These are phyloP conservation scores for Sebastes elongatus DNA, from an alignment of 2,797 vertebrate genomes.

Conservation along the genomic window DNA sequence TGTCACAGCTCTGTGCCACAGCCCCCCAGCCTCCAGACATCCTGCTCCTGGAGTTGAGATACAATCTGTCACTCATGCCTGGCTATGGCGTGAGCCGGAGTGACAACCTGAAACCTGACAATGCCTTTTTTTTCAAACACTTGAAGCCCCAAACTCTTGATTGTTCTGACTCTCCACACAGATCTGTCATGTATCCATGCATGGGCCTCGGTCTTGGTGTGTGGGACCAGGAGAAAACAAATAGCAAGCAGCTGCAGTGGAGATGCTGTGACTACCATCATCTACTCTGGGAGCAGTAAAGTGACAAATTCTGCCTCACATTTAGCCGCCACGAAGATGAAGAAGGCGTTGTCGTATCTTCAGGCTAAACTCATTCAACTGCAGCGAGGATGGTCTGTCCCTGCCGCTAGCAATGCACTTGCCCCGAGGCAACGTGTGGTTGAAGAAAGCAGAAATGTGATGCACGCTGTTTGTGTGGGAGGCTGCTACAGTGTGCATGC, in stretches of 20 bases:
- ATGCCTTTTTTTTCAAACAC: background rate
- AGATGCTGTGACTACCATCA: background rate
- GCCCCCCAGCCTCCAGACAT: background rate
- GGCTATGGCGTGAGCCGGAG: background rate
- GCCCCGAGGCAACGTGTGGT: slow-evolving; percentile 16
- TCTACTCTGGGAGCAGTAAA: background rate
- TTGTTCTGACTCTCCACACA: background rate
- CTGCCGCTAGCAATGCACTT: slow-evolving; percentile 22
- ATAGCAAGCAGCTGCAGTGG: background rate
- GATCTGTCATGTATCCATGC: background rate
- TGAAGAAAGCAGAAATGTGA: slow-evolving; percentile 7
- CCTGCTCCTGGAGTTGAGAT: slow-evolving; percentile 7
- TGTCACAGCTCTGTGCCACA: slow-evolving; percentile 23
- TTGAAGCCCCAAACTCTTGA: background rate
- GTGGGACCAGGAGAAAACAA: background rate
- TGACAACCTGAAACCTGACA: slow-evolving; percentile 17
- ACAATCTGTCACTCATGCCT: slow-evolving; percentile 14
- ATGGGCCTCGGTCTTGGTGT: background rate
- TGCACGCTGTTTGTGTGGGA: slow-evolving; percentile 25
- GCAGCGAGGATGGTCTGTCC: slow-evolving; percentile 11
- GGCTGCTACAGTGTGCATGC: background rate
- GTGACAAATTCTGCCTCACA: background rate
- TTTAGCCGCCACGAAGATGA: background rate
- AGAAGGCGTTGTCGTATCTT: background rate
- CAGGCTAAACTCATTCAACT: slow-evolving; percentile 10